These are phyloP conservation scores for Fistularia tabacaria DNA, from an alignment of 2,797 vertebrate species.

Conservation along the genomic window DNA sequence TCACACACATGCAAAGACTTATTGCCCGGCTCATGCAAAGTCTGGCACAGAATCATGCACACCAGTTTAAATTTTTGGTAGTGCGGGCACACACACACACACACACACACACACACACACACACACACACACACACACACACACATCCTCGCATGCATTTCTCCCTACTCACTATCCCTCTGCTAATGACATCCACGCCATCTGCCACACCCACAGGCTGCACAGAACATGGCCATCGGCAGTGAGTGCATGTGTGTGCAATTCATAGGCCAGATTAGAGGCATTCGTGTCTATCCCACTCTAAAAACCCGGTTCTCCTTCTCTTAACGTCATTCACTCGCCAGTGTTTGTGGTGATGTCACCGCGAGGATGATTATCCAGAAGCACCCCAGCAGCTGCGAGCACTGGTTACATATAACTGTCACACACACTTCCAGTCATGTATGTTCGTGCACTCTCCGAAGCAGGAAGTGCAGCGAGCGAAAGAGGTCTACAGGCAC, in stretches of 20 bases:
- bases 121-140: constrained; percentile 6
- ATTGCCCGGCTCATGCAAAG: constrained; percentile 17
- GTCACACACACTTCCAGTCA: constrained; percentile 9
- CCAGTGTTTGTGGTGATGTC: constrained; percentile 37
- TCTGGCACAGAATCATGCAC: constrained; percentile 15
- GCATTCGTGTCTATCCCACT: constrained; percentile 36
- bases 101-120: constrained; percentile 5
- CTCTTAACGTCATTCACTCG: constrained; percentile 12
- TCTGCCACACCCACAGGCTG: constrained; percentile 58
- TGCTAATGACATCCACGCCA: constrained; percentile 65
- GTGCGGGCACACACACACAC: constrained; percentile 1
- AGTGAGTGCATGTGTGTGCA: constrained; percentile 10
- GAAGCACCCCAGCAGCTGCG: background rate
- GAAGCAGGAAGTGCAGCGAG: constrained; percentile 5
- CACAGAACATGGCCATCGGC: constrained; percentile 20
- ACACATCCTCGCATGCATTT: constrained; percentile 23
- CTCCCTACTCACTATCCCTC: constrained; percentile 19
- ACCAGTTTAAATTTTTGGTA: background rate
- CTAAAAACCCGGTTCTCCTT: constrained; percentile 37
- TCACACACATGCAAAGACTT: constrained; percentile 20
- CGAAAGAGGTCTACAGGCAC: constrained; percentile 34
- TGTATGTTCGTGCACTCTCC: constrained; percentile 19
- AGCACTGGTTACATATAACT: background rate
- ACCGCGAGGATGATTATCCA: constrained; percentile 9
- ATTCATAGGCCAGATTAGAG: constrained; percentile 50